phyloP scores from a whole-genome alignment of 2,888 invertebrate genomes.

The Serripes groenlandicus region DNA sequence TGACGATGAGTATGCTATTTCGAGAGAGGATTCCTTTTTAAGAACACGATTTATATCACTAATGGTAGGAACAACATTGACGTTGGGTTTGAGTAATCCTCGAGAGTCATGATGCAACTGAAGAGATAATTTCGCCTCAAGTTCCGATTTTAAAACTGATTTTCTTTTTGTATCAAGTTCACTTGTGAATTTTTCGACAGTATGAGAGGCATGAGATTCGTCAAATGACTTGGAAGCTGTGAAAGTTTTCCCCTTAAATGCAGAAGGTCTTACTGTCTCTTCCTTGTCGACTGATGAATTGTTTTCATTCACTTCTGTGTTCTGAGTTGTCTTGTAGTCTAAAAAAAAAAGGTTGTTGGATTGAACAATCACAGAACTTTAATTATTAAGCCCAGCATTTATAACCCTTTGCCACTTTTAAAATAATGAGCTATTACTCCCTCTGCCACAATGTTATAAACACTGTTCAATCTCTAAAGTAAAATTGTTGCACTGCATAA shows the following conservation, averaged over 20 bases:
- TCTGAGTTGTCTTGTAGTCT: slow-evolving; percentile 41
- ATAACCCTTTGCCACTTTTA: too few species aligned
- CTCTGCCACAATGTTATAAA: too few species aligned
- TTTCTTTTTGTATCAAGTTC: slow-evolving; percentile 65
- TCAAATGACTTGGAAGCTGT: slow-evolving; percentile 10
- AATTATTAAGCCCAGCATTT: too few species aligned
- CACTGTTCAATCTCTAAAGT: too few species aligned
- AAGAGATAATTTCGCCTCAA: slow-evolving; percentile 56
- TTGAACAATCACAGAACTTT: too few species aligned
- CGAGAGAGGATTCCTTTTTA: slow-evolving; percentile 57
- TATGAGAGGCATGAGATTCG: slow-evolving; percentile 12
- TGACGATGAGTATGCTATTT: slow-evolving; percentile 8
- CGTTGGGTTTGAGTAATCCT: slow-evolving; percentile 71
- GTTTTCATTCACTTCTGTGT: slow-evolving; percentile 47
- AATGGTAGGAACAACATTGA: slow-evolving; percentile 56
- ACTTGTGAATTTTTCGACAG: slow-evolving; percentile 49
- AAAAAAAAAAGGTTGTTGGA: not conserved
- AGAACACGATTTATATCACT: slow-evolving; percentile 73
- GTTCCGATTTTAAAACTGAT: slow-evolving; percentile 68
- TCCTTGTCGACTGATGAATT: slow-evolving; percentile 26
- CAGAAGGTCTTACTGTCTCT: slow-evolving; percentile 47
- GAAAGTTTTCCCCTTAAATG: slow-evolving; percentile 48
- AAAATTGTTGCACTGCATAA: too few species aligned
- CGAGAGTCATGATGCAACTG: slow-evolving; percentile 57
- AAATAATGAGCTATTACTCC: too few species aligned